Evolutionary conservation across 2,888 invertebrate genomes (phyloP), one percentile per base, ranked within the genome.

Genomic region (Eristalis arbustorum): DNA sequence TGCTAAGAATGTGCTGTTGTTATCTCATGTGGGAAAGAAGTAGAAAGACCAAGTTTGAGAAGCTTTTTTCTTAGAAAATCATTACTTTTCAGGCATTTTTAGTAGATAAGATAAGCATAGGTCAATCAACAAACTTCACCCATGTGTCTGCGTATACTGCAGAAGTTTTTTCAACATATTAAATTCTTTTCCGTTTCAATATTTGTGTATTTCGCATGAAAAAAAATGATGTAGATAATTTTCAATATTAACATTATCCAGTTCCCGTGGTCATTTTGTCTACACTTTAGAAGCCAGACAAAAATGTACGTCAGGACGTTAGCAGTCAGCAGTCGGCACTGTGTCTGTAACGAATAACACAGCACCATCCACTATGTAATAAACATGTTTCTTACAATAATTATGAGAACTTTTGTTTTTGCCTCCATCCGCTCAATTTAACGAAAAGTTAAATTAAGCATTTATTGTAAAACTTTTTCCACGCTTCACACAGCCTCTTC

Each of bases 381-480:
- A 79, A 71, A 68, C 72, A 81, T 76, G 71, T 73, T 77, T 84
- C 81, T 84, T 84, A 84, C 67, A 80, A 68, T 84, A 72, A 77
- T 81, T 72, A 81, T 84, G 67, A 64, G 76, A 72, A 68, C 22
- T 69, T 80, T 42, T 73, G 28, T 68, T 61, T 66, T 74, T 62
- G 18, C 18, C 61, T 28, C 23, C 31, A 40, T n/a, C 40, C 69
- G 75, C 74, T 74, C 61, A 14, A 76, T 77, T 77, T 77, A 76
- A 68, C 62, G 57, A 77, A 84, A 85, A 81, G 73, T 76, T 85
- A 66, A 77, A 85, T 85, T 73, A 85, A 85, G 77, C 77, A 85
- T 85, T 82, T 85, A 85, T 85, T 85, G 85, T 71, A 74, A 85
- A 82, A 85, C 56, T 85, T 85, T 81, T 28, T 68, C 77, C 66